Percentiles rank a stretch among this genome's conserved stretches.
Conservation (phyloP, 1,140 invertebrate species). For the Acyrthosiphon pisum region DNA sequence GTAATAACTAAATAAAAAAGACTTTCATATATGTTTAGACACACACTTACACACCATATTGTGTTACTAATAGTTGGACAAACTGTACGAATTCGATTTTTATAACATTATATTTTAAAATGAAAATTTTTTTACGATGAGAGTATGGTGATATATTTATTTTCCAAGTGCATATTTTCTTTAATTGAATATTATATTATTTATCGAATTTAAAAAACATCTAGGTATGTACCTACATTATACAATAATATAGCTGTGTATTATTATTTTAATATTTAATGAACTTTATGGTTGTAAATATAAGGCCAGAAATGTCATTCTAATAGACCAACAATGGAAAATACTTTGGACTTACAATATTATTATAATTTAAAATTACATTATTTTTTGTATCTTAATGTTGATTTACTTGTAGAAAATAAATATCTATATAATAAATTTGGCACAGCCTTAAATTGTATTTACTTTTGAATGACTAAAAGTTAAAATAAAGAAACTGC, state of each 20-base stretch:
- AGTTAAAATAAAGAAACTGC: background rate
- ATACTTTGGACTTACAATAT: too few relatives aligned
- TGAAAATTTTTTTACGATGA: background rate
- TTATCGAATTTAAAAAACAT: background rate
- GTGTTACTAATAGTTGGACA: background rate
- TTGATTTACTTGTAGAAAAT: background rate
- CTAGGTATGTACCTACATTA: background rate
- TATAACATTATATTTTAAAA: background rate
- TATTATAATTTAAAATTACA: too few relatives aligned
- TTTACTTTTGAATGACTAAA: background rate
- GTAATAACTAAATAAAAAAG: background rate
- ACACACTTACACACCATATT: background rate
- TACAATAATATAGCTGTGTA: background rate
- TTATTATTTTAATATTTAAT: too few relatives aligned
- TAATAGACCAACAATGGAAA: too few relatives aligned
- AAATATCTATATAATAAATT: too few relatives aligned
- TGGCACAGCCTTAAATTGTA: background rate
- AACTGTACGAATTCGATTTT: background rate
- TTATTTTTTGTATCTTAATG: background rate
- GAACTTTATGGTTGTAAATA: too few relatives aligned
- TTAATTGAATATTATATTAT: background rate
- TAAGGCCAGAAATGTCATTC: too few relatives aligned
- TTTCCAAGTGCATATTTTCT: background rate
- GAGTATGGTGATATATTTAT: background rate
- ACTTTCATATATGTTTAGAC: background rate